Conservation (phyloP, 2,888 invertebrate genomes). For the Ichneumoninae sp. region DNA sequence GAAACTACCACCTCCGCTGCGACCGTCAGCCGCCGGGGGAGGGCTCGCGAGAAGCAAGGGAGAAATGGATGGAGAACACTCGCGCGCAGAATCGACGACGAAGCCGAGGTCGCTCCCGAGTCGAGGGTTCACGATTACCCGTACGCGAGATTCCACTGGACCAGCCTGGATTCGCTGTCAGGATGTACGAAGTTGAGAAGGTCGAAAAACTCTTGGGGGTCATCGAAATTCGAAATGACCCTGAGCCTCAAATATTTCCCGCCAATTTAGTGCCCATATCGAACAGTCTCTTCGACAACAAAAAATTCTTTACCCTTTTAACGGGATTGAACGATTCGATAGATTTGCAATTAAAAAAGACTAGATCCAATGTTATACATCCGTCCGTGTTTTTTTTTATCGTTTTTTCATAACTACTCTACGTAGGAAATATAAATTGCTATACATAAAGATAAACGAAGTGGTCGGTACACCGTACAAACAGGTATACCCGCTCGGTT, state of each 20-base stretch:
- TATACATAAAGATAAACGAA: conserved; percentile 69
- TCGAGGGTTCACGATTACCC: conserved; percentile 16
- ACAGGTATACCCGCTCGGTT: conserved; percentile 52
- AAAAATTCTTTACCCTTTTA: background rate
- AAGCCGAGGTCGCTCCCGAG: conserved; percentile 18
- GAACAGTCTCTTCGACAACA: background rate
- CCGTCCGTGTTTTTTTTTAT: conserved; percentile 57
- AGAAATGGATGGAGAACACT: conserved; percentile 9
- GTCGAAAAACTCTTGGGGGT: background rate
- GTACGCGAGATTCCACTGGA: conserved; percentile 12
- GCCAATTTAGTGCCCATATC: background rate
- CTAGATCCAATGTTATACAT: conserved; percentile 49
- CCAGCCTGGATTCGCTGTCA: conserved; percentile 27
- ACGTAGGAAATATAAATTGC: conserved; percentile 71
- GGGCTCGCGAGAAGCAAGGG: conserved; percentile 39
- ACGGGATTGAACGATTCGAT: background rate
- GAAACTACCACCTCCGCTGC: conserved; percentile 35
- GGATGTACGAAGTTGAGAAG: conserved; percentile 11
- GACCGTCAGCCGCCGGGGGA: conserved; percentile 42
- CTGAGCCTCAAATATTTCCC: background rate
- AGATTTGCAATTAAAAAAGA: conserved; percentile 29
- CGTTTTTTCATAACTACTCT: conserved; percentile 35
- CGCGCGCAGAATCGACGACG: conserved; percentile 32
- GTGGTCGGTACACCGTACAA: conserved; percentile 62
- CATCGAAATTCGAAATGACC: conserved; percentile 13